Evolutionary conservation across 2,888 invertebrate genomes (phyloP).

Genomic region (Pinctada fucata): DNA sequence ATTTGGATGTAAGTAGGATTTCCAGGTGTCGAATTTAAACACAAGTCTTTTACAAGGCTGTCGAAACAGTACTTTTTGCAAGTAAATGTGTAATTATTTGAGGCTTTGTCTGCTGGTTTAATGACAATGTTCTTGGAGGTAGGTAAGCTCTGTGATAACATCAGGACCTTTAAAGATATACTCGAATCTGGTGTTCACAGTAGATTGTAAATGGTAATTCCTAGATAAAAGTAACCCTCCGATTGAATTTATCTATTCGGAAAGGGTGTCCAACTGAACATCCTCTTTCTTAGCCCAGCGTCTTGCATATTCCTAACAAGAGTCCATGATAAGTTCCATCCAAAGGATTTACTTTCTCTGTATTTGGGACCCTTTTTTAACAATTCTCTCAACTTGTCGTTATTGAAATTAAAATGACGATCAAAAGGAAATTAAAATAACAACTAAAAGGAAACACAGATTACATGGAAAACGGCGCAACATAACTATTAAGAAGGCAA

Average conservation of each 20-base stretch:
- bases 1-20: background rate
- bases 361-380: background rate
- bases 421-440: too few species aligned
- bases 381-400: background rate
- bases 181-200: background rate
- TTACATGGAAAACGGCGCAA: too few species aligned
- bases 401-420: background rate
- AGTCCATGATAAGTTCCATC: background rate
- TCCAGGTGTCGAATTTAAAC: background rate
- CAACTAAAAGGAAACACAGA: too few species aligned
- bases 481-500: too few species aligned
- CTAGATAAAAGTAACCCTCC: background rate
- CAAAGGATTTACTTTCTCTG: background rate
- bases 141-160: constrained; percentile 1
- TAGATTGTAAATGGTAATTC: background rate
- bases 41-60: background rate
- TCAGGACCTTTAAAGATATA: background rate
- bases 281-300: background rate
- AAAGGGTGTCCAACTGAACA: background rate
- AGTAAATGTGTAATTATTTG: constrained; percentile 1
- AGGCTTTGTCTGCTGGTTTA: background rate
- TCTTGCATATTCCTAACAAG: background rate
- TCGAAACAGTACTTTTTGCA: background rate
- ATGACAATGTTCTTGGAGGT: background rate
- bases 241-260: background rate